Evolutionary conservation across 2,113 vertebrate species (phyloP).

Genomic region (Oriolus oriolus): DNA sequence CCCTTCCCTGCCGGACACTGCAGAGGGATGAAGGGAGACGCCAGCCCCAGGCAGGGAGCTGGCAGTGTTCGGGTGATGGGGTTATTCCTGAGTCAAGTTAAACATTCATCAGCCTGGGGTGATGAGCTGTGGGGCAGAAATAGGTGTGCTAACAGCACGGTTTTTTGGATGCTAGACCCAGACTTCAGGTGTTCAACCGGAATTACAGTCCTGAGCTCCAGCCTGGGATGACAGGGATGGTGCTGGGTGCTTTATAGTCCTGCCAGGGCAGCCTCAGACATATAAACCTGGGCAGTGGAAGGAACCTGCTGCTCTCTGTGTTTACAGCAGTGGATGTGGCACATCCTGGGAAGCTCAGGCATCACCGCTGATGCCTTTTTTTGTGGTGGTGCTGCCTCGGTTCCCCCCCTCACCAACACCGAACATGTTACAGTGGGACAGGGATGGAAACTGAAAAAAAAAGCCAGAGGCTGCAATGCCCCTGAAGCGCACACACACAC

Average conservation of each 20-base stretch:
- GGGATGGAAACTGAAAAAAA: background rate
- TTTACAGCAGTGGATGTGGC: background rate
- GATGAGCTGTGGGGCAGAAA: background rate
- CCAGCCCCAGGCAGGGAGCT: background rate
- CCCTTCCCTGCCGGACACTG: background rate
- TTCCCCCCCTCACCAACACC: background rate
- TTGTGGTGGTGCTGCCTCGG: background rate
- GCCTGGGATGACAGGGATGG: background rate
- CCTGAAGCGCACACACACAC: background rate
- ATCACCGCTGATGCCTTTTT: background rate
- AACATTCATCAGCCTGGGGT: background rate
- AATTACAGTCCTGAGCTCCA: background rate
- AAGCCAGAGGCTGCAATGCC: background rate
- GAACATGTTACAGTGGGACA: background rate
- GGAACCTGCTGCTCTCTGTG: rapidly evolving
- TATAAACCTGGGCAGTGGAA: background rate
- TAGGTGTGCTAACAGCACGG: background rate
- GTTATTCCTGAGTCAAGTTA: background rate
- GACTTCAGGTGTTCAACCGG: background rate
- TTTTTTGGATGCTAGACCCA: background rate
- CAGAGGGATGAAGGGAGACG: background rate
- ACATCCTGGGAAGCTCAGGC: background rate
- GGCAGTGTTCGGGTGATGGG: background rate
- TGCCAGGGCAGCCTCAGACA: background rate
- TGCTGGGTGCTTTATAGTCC: background rate